These are phyloP conservation scores for Brachionus angularis DNA, from an alignment of 1,140 invertebrate species.

Conservation along the genomic window DNA sequence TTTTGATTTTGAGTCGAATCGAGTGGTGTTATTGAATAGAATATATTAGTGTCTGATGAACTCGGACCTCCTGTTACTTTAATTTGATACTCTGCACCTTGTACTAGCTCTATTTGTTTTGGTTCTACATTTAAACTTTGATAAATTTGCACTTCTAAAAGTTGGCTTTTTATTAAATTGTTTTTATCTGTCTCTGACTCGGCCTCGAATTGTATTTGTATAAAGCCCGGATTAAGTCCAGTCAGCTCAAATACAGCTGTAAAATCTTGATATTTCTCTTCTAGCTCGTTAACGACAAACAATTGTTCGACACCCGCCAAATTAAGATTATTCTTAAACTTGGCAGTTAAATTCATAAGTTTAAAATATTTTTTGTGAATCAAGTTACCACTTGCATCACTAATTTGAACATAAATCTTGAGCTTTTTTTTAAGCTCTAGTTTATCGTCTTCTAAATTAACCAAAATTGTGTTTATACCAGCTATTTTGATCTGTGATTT, in stretches of 20 bases:
- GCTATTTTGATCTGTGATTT: conserved; percentile 5
- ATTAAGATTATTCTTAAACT: not conserved
- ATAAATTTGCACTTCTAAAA: conserved; percentile 10
- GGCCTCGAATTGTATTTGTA: no score
- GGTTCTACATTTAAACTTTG: not conserved
- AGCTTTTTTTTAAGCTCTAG: not conserved
- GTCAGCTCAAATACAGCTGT: no score
- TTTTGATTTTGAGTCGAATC: conserved; percentile 21
- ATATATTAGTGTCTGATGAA: not conserved
- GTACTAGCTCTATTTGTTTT: not conserved
- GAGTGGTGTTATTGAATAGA: no score
- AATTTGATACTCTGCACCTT: conserved; percentile 11
- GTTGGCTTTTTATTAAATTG: not conserved
- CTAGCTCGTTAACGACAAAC: not conserved
- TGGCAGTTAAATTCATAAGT: conserved; percentile 19
- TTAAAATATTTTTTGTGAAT: conserved; percentile 30
- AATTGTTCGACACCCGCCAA: not conserved
- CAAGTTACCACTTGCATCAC: conserved; percentile 18
- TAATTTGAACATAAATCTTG: conserved; percentile 31
- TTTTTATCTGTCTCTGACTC: not conserved
- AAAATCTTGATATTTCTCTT: no score
- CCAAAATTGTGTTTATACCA: conserved; percentile 32
- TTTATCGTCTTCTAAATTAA: conserved; percentile 25
- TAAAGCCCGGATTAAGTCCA: no score
- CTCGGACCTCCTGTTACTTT: not conserved